Evolutionary conservation across 2,888 invertebrate genomes (phyloP).

Genomic region (Lottia scabra): DNA sequence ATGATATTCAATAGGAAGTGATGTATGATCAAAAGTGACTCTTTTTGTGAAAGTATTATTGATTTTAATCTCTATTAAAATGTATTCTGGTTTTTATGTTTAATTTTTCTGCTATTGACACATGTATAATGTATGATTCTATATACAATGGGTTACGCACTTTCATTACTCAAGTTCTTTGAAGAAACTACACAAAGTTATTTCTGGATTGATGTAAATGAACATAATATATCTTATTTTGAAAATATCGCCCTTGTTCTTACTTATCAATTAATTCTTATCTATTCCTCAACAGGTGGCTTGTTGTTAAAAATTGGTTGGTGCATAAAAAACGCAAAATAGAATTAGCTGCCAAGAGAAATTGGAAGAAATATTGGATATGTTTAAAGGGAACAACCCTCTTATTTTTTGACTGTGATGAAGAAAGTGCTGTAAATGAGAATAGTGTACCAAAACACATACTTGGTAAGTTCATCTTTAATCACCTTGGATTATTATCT

Average conservation of each 20-base stretch:
- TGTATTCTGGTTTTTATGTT: no score
- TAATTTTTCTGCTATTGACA: no score
- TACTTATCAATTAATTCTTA: not conserved
- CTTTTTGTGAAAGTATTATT: no score
- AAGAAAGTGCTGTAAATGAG: constrained; percentile 55
- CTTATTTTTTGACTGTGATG: constrained; percentile 80
- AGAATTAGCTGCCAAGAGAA: constrained; percentile 93
- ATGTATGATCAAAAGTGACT: no score
- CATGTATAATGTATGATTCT: no score
- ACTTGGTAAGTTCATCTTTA: constrained; percentile 48
- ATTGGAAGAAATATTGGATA: constrained; percentile 99
- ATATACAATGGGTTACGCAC: no score
- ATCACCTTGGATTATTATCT: no score
- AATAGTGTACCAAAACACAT: constrained; percentile 63
- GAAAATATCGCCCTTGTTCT: not conserved
- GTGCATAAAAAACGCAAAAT: constrained; percentile 96
- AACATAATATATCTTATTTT: no score
- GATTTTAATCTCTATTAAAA: no score
- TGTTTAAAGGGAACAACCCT: constrained; percentile 96
- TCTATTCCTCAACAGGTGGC: constrained; percentile 77
- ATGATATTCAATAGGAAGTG: no score
- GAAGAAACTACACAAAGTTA: not conserved
- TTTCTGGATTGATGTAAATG: no score
- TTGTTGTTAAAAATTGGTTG: constrained; percentile 98
- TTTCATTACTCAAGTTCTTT: constrained; percentile 1